These are phyloP conservation scores for Larimichthys crocea DNA, from an alignment of 2,113 vertebrate species.

Conservation along the genomic window DNA sequence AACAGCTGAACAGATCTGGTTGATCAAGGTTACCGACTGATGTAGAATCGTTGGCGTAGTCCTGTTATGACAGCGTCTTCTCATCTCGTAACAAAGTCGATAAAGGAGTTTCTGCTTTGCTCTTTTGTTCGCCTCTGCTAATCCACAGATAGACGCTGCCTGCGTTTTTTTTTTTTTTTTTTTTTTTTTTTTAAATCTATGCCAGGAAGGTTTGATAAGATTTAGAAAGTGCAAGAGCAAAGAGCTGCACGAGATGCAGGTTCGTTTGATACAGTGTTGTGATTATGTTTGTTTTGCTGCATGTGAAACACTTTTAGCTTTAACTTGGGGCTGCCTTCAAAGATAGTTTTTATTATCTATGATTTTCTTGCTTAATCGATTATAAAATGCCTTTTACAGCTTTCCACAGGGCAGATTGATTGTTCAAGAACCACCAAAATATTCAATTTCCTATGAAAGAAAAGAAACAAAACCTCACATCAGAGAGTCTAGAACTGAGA, in stretches of 20 bases:
- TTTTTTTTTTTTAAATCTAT: too few relatives aligned
- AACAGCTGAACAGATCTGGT: slow-evolving; percentile 56
- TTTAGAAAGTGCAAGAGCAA: not conserved
- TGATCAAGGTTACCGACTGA: slow-evolving; percentile 43
- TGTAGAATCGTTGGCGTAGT: not conserved
- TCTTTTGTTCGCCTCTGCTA: not conserved
- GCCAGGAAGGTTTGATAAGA: not conserved
- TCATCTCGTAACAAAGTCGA: not conserved
- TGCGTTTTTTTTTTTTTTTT: too few relatives aligned
- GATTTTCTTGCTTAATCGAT: not conserved
- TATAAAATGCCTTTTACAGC: not conserved
- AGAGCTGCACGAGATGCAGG: not conserved
- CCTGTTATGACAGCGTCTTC: not conserved
- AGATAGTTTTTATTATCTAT: too few relatives aligned
- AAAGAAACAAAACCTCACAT: not conserved
- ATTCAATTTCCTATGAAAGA: not conserved
- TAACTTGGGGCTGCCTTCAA: not conserved
- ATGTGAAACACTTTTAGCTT: not conserved
- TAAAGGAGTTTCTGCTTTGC: slow-evolving; percentile 5
- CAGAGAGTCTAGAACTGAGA: not conserved
- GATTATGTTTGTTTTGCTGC: not conserved
- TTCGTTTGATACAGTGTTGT: not conserved
- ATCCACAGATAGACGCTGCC: not conserved
- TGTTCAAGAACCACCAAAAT: not conserved
- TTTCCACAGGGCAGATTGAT: not conserved